These are phyloP conservation scores for Melipona bicolor DNA, from an alignment of 2,888 invertebrate genomes.

Conservation along the genomic window DNA sequence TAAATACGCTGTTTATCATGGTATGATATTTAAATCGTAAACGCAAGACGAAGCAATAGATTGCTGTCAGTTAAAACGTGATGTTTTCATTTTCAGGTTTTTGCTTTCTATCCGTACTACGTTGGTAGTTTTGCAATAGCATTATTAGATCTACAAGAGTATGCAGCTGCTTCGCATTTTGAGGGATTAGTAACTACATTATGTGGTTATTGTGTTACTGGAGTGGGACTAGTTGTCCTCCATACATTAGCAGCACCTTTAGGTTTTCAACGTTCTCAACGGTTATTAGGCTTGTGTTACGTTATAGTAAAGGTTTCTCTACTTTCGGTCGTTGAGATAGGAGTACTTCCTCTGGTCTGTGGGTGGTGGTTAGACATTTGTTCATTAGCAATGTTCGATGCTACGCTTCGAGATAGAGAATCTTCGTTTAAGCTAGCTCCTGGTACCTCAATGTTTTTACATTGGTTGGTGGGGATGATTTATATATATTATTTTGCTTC, in stretches of 20 bases:
- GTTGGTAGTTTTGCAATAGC: constrained; percentile 95
- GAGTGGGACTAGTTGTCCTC: constrained; percentile 91
- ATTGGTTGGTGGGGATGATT: constrained; percentile 99
- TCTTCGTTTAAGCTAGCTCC: constrained; percentile 95
- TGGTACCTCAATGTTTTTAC: constrained; percentile 98
- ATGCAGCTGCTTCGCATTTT: constrained; percentile 92
- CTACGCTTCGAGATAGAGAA: constrained; percentile 94
- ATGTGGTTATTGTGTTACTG: constrained; percentile 96
- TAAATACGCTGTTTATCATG: constrained; percentile 98
- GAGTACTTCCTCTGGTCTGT: constrained; percentile 97
- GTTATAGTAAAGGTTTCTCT: constrained; percentile 96
- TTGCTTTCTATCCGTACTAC: constrained; percentile 98
- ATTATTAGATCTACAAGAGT: constrained; percentile 88
- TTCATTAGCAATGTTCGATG: constrained; percentile 96
- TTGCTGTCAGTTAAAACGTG: not conserved
- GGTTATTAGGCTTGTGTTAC: constrained; percentile 96
- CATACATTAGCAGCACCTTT: constrained; percentile 94
- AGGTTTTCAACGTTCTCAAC: constrained; percentile 91
- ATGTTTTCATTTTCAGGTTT: constrained; percentile 85
- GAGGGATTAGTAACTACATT: constrained; percentile 96
- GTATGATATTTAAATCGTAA: constrained; percentile 56
- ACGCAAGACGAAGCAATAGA: not conserved
- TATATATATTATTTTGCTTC: constrained; percentile 99
- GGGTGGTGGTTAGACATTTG: constrained; percentile 99
- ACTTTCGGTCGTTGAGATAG: constrained; percentile 98